Conservation (phyloP, 1,140 invertebrate genomes). For the roundworm (Caenorhabditis elegans) region WBcel235 BX284606.5:7095501-7096000, state of each 20-base stretch:
- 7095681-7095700: slow-evolving; percentile 9
- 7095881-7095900: slow-evolving; percentile 37
- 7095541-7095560: no score
- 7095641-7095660: slow-evolving; percentile 26
- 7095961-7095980: not conserved
- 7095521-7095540: no score
- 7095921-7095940: slow-evolving; percentile 35
- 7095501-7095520: no score
- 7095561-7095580: no score
- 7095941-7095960: slow-evolving; percentile 34
- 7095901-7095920: slow-evolving; percentile 39
- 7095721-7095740: not conserved
- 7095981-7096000: not conserved
- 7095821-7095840: slow-evolving; percentile 30
- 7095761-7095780: not conserved
- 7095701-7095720: slow-evolving; percentile 30
- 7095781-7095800: slow-evolving; percentile 19
- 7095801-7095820: slow-evolving; percentile 33
- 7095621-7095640: not conserved
- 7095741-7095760: not conserved
- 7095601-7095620: not conserved
- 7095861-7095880: slow-evolving; percentile 44
- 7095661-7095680: slow-evolving; percentile 14
- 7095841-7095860: slow-evolving; percentile 30
- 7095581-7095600: not conserved